Percentiles rank a stretch among this genome's conserved stretches.
These are phyloP conservation scores for Eubucco bourcierii DNA, from an alignment of 2,113 vertebrate genomes.

Conservation along the genomic window DNA sequence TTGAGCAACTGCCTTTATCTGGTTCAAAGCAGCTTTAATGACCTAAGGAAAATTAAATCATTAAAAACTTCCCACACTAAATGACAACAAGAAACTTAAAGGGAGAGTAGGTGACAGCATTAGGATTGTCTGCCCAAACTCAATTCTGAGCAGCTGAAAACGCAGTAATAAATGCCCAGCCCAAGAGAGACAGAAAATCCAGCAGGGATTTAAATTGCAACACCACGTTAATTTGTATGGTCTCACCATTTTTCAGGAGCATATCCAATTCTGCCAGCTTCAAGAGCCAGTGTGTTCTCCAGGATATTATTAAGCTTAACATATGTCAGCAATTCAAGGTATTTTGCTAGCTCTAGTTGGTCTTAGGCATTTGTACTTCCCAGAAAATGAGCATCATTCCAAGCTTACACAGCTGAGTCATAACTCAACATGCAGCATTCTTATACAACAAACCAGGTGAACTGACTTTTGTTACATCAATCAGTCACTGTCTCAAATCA, in stretches of 20 bases:
- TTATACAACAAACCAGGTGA: not conserved
- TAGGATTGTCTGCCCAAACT: not conserved
- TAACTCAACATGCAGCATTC: not conserved
- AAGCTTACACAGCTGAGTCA: not conserved
- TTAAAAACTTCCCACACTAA: not conserved
- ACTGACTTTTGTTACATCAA: not conserved
- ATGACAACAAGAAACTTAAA: not conserved
- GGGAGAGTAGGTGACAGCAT: not conserved
- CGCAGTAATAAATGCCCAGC: not conserved
- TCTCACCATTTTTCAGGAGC: not conserved
- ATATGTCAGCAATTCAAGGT: not conserved
- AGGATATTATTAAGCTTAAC: not conserved
- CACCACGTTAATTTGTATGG: not conserved
- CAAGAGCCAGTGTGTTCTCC: not conserved
- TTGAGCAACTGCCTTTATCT: conserved; percentile 86
- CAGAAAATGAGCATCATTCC: not conserved
- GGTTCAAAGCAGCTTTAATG: conserved; percentile 85
- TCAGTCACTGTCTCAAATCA: not conserved
- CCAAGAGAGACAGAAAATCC: not conserved
- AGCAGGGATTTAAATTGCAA: not conserved
- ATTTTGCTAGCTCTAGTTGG: not conserved
- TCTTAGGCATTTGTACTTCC: not conserved
- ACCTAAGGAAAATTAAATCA: conserved; percentile 74
- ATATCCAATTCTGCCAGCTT: not conserved
- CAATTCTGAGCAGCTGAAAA: not conserved